Conservation (phyloP, 2,113 vertebrate species). For the Chloropsis cyanopogon region DNA sequence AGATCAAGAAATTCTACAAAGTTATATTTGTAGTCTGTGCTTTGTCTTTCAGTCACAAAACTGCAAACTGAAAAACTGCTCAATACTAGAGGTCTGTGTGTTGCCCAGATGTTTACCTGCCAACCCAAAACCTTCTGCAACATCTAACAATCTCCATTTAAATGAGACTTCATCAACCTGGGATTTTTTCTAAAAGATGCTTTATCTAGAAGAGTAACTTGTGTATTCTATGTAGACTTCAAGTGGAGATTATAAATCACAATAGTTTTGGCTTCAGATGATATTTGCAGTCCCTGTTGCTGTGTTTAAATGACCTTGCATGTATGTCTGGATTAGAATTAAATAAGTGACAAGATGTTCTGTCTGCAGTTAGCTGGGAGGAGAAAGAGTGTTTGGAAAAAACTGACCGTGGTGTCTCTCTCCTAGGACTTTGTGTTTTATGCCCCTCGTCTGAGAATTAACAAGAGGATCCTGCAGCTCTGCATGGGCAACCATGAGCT, state of each 20-base stretch:
- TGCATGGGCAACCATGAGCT: constrained; percentile 98
- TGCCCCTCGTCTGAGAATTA: constrained; percentile 89
- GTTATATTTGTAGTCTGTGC: neutral
- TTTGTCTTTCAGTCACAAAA: neutral
- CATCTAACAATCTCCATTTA: neutral
- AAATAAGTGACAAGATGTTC: neutral
- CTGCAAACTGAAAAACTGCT: neutral
- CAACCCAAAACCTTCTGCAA: neutral
- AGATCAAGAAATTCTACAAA: neutral
- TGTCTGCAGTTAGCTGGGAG: neutral
- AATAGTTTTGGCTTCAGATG: neutral
- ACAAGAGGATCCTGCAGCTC: constrained; percentile 95
- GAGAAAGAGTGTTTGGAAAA: neutral
- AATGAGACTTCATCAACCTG: neutral
- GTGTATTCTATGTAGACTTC: neutral
- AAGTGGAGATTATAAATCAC: neutral
- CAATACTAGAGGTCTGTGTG: neutral
- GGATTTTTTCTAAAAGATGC: neutral
- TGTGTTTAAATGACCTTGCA: neutral
- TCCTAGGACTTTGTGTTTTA: constrained; percentile 94
- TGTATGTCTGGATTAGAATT: neutral
- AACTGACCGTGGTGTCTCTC: neutral
- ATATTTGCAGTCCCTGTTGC: neutral
- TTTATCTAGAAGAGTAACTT: neutral
- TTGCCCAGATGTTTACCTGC: neutral